A percentile compares a stretch with the other conserved stretches of the same genome.
These are phyloP conservation scores for Spermophilus dauricus DNA, from an alignment of 2,113 vertebrate genomes.

Conservation along the genomic window DNA sequence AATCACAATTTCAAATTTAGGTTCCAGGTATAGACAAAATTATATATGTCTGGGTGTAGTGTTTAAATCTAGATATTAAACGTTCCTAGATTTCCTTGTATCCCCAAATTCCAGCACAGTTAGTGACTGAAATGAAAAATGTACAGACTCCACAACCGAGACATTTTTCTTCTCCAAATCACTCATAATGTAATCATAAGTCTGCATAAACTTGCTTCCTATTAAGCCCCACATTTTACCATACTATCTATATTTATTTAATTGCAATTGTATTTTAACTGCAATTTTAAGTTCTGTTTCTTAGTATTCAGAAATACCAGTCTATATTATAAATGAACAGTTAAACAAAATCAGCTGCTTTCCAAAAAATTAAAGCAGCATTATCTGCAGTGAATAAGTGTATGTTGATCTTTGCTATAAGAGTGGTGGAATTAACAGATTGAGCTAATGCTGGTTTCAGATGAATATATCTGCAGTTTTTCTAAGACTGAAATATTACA, in stretches of 20 bases:
- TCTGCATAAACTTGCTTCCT: constrained; percentile 65
- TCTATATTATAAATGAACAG: constrained; percentile 61
- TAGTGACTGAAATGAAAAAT: constrained; percentile 39
- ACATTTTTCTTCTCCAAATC: constrained; percentile 36
- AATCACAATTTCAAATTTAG: constrained; percentile 35
- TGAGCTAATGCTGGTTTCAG: neutral
- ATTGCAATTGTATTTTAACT: constrained; percentile 52
- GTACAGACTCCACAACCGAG: constrained; percentile 23
- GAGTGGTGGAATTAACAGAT: constrained; percentile 11
- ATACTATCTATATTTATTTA: constrained; percentile 27
- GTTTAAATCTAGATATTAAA: neutral
- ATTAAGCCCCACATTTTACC: neutral
- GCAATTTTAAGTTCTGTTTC: neutral
- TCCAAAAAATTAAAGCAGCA: neutral
- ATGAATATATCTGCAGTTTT: constrained; percentile 56
- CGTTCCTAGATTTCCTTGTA: neutral
- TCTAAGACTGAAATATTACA: constrained; percentile 43
- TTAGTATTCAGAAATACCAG: constrained; percentile 43
- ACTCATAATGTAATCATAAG: constrained; percentile 27
- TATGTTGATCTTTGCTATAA: neutral
- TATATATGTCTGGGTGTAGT: neutral
- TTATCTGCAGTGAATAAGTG: neutral
- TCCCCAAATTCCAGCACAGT: constrained; percentile 71
- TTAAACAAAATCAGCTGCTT: constrained; percentile 50
- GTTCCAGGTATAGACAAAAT: neutral